A percentile compares a stretch with the other conserved stretches of the same genome.
These are phyloP conservation scores for Scatophagus argus DNA, from an alignment of 2,113 vertebrate genomes.

Conservation along the genomic window DNA sequence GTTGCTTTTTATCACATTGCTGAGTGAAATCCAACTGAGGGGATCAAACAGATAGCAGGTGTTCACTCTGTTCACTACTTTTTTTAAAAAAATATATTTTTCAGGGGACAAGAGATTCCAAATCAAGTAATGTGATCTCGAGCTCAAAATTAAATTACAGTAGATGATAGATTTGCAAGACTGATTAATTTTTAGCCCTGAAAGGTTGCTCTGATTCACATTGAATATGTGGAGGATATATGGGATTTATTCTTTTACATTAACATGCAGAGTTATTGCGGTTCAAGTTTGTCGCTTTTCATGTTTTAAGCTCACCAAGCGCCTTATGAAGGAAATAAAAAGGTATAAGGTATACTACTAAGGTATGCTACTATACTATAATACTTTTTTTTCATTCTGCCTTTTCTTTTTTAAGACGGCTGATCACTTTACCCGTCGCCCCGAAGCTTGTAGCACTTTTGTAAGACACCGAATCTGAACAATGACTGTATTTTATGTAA, in stretches of 20 bases:
- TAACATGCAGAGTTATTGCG: slow-evolving; percentile 53
- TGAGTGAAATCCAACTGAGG: background rate
- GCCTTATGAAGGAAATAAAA: slow-evolving; percentile 74
- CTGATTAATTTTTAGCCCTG: slow-evolving; percentile 64
- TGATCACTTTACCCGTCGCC: slow-evolving; percentile 67
- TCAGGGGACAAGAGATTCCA: slow-evolving; percentile 67
- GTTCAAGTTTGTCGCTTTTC: slow-evolving; percentile 32
- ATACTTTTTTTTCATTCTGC: slow-evolving; percentile 50
- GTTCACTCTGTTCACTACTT: too few relatives aligned
- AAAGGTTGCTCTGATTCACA: slow-evolving; percentile 80
- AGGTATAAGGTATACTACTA: slow-evolving; percentile 40
- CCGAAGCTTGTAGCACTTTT: slow-evolving; percentile 76
- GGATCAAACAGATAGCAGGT: background rate
- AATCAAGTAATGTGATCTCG: slow-evolving; percentile 51
- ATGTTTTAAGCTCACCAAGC: slow-evolving; percentile 72
- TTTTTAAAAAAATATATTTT: slow-evolving; percentile 52
- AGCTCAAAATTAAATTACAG: slow-evolving; percentile 41
- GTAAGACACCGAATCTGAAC: slow-evolving; percentile 71
- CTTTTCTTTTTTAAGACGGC: slow-evolving; percentile 64
- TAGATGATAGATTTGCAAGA: slow-evolving; percentile 38
- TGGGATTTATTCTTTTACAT: slow-evolving; percentile 72
- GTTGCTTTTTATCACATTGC: slow-evolving; percentile 23
- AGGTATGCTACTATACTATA: too few relatives aligned
- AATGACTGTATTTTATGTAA: slow-evolving; percentile 63
- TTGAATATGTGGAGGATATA: slow-evolving; percentile 78